Base-by-base conservation (phyloP, 2,888 invertebrate genomes). In the Parnassius mnemosyne region DNA sequence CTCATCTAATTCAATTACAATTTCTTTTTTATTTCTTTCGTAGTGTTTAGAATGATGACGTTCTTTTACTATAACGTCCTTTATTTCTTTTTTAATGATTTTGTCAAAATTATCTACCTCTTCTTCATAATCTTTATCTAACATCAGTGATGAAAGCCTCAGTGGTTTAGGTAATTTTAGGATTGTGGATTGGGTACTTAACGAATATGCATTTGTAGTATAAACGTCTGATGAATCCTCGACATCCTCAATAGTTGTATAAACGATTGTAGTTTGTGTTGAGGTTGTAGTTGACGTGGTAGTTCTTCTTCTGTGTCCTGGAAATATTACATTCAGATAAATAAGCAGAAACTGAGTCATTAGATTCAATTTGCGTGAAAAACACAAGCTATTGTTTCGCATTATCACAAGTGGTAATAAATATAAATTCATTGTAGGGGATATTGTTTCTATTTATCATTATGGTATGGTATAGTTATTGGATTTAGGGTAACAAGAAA, bases 251-350 rank as follows among this genome's bases (percentile, higher is more conserved):
- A 72, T 65, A 68, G 75, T 73, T 62, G 87, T 81, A 66, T 79
- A 82, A 7, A 76, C 71, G 20, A 81, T 68, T 70, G 79, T 82
- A 58, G 84, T 79, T 72, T 77, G 77, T 13, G 85, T 80, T 64
- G 86, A 81, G 0, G 83, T 77, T 13, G 73, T 73, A 3, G 71
- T 73, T 3, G 71, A 70, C 9, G 74, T 71, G 60, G 87, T 83
- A n/a, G 89, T 89, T 86, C 89, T 90, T 87, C 90, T 86, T 74
- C 88, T 85, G 72, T 90, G 90, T 77, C 89, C 90, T 91, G 82
- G 52, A 57, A 66, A 34, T 13, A 34, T 34, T 34, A 34, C 7
- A 34, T 34, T 34, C 34, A 34, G 7, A 34, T 34, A 34, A 34
- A 34, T 34, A 34, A 0, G 5, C 7, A 34, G 34, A 34, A 34